Evolutionary conservation across 2,113 vertebrate species (phyloP), one percentile per base, ranked within the genome.

Genomic region (Triplophysa siluroides): DNA sequence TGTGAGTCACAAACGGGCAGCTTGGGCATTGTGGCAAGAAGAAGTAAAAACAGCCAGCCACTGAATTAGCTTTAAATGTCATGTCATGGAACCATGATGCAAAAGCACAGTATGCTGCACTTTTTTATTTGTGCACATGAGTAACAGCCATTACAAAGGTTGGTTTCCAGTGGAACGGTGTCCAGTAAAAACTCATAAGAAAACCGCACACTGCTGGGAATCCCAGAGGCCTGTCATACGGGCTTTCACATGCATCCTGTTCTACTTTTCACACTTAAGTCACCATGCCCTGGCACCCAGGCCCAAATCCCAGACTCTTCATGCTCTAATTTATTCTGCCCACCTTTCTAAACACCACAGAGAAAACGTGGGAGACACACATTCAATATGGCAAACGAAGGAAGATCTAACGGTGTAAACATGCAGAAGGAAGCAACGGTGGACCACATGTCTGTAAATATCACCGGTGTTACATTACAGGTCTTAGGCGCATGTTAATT

Each of bases 211-310:
- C 78, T 76, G 56, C 41, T 54, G 69, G 76, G 72, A 78, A 85
- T 76, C 76, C 71, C 81, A 79, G 61, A 70, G 77, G 84, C 24
- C 81, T 80, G 65, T 70, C 71, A 72, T 64, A 71, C 71, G 70
- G 61, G 58, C 26, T 21, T 68, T 78, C 41, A 47, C 73, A 33
- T 47, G 29, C 29, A 69, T 83, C 70, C 70, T 74, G 71, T 77
- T 83, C 65, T 83, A 45, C 50, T 62, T 79, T 81, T 83, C 81
- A 75, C 84, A 85, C 84, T 85, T 83, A 85, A 70, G 62, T 83
- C 84, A 85, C 65, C 81, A 76, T 83, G 29, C 43, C 79, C 81
- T 83, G 81, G 80, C 72, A 79, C 18, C 26, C 12, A 9, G 19
- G 67, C 7, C 8, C 67, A 77, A 67, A 24, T 33, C 33, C 38